These are phyloP conservation scores for Helicoverpa zea DNA, from an alignment of 1,140 invertebrate genomes.

Conservation along the genomic window DNA sequence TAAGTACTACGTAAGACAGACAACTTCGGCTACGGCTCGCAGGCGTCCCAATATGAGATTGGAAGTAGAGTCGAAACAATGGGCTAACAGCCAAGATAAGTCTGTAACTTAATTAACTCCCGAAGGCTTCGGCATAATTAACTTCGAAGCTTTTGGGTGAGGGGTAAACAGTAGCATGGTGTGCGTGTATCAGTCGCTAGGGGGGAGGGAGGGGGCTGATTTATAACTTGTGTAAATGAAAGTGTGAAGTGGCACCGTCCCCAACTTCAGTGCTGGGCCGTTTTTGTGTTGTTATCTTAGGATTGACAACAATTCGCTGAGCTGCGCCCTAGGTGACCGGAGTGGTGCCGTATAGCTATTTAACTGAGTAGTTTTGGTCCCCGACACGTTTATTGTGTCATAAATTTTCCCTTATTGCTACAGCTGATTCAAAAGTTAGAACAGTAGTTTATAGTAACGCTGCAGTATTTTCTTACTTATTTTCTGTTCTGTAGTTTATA, in stretches of 20 bases:
- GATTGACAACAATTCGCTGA: constrained; percentile 34
- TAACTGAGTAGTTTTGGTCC: constrained; percentile 30
- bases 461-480: not conserved
- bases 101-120: constrained; percentile 58
- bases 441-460: not conserved
- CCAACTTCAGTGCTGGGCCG: not conserved
- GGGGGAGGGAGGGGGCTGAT: constrained; percentile 10
- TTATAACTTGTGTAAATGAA: constrained; percentile 47
- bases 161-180: constrained; percentile 38
- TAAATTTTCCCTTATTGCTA: constrained; percentile 42
- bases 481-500: constrained; percentile 7
- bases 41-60: constrained; percentile 44
- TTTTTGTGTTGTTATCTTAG: constrained; percentile 44
- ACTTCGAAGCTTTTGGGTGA: constrained; percentile 51
- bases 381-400: constrained; percentile 29
- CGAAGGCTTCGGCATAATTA: constrained; percentile 58
- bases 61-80: constrained; percentile 44
- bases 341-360: not conserved
- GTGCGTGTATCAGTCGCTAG: constrained; percentile 21
- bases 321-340: constrained; percentile 12
- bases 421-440: constrained; percentile 37
- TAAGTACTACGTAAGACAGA: constrained; percentile 48
- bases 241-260: constrained; percentile 22
- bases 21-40: constrained; percentile 45
- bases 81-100: constrained; percentile 53